Base-by-base conservation (phyloP, 2,113 vertebrate genomes). In the Neodon shergylaensis region DNA sequence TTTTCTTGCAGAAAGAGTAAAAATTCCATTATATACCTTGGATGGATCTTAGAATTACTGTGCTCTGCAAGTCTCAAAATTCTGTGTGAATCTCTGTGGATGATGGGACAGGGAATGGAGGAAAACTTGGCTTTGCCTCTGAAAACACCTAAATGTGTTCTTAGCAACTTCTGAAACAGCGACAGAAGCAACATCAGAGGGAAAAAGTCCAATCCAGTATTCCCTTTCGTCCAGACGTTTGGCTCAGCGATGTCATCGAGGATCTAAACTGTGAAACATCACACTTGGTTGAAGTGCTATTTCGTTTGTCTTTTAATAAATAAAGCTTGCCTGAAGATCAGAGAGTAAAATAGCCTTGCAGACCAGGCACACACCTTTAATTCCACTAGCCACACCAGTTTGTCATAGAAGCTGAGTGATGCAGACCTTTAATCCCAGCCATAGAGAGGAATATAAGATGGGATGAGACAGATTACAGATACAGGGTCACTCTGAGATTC, bases 61-160 rank as follows among this genome's bases (percentile, higher is more conserved):
- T 76, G 26, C 24, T 90, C 36, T 77, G 58, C 1, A 70, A 70
- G 14, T 68, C 86, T 91, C 49, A 1, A 36, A 47, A 65, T 63
- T 16, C 63, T 31, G 3, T 63, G 66, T 58, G 76, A 82, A 88
- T 14, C 47, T 76, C 49, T 76, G 31, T 87, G 63, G 10, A 39
- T 92, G 16, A 77, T 26, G 6, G 3, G n/a, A 3, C 44, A 19
- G 63, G 10, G 6, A 78, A 73, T 31, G 42, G 7, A 3, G 77
- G 89, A 21, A 90, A 72, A 70, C 54, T 68, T 90, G n/a, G 47
- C 77, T 31, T 94, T 79, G 49, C 8, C 81, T 81, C 86, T 94
- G 39, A 95, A 92, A 93, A 82, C 86, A 70, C 76, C 92, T 63
- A 66, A 88, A n/a, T 28, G 6, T 61, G 52, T 44, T 91, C 92